Conservation (phyloP, 2,113 vertebrate species). For the Apeltes quadracus region DNA sequence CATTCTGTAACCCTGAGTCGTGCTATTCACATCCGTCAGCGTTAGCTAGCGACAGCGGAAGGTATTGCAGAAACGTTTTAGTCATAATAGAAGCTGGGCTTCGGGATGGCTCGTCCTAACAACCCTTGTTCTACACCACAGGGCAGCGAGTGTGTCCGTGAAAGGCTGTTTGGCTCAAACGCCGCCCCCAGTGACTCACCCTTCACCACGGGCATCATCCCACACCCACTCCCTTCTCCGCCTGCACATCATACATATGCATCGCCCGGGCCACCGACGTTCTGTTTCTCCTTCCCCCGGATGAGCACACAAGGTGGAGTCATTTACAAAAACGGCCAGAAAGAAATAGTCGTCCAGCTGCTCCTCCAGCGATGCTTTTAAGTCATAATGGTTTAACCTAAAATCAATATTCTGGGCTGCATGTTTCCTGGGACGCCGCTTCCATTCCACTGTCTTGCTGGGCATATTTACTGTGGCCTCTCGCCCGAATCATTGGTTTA, state of each 20-base stretch:
- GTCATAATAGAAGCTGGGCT: too few relatives aligned
- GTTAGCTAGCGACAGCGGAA: constrained; percentile 22
- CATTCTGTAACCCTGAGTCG: constrained; percentile 44
- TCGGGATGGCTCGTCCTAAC: constrained; percentile 23
- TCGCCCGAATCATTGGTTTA: constrained; percentile 68
- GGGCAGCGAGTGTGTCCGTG: constrained; percentile 37
- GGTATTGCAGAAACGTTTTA: constrained; percentile 45
- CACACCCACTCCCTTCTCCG: constrained; percentile 41
- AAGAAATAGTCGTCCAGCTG: constrained; percentile 43
- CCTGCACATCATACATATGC: constrained; percentile 57
- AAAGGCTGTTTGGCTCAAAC: constrained; percentile 47
- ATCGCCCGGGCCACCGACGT: constrained; percentile 25
- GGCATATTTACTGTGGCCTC: constrained; percentile 58
- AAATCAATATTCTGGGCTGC: constrained; percentile 70
- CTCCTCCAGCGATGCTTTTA: constrained; percentile 36
- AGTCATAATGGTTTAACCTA: constrained; percentile 61
- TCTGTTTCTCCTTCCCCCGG: constrained; percentile 39
- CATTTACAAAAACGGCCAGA: constrained; percentile 50
- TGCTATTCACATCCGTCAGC: constrained; percentile 29
- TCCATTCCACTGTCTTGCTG: constrained; percentile 62
- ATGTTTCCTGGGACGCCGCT: constrained; percentile 57
- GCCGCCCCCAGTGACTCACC: constrained; percentile 56
- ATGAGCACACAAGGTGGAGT: constrained; percentile 38
- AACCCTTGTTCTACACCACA: constrained; percentile 28
- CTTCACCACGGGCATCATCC: constrained; percentile 46